A percentile compares a stretch with the other conserved stretches of the same genome.
These are phyloP conservation scores for Metalampra italica DNA, from an alignment of 2,888 invertebrate species.

Conservation along the genomic window DNA sequence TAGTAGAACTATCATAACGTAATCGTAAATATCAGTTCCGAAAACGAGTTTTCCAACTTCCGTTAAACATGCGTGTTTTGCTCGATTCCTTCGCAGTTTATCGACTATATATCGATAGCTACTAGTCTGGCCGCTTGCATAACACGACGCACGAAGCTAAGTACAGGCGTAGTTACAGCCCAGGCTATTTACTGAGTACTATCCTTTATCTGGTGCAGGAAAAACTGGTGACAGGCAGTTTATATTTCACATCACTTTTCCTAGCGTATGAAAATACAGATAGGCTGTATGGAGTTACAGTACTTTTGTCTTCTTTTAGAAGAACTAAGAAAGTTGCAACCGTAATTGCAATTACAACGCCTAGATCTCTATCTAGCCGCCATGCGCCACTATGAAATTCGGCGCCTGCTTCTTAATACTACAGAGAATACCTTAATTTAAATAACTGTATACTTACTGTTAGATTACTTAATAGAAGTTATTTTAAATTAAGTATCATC, in stretches of 20 bases:
- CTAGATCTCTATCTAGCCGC: too few species aligned
- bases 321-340: too few species aligned
- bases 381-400: too few species aligned
- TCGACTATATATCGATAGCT: constrained; percentile 2
- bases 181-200: constrained; percentile 9
- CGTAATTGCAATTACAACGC: too few species aligned
- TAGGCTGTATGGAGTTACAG: too few species aligned
- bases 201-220: constrained; percentile 22
- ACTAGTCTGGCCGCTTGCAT: background rate
- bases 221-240: constrained; percentile 24
- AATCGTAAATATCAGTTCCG: background rate
- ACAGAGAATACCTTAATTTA: too few species aligned
- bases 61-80: background rate
- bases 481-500: too few species aligned
- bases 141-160: background rate
- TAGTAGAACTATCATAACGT: background rate
- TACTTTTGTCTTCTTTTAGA: too few species aligned
- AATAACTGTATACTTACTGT: too few species aligned
- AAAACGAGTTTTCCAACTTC: background rate
- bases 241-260: background rate
- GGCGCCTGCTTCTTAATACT: too few species aligned
- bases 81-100: background rate
- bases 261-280: too few species aligned
- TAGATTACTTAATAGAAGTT: too few species aligned
- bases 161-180: background rate